These are phyloP conservation scores for Nomada hirtipes DNA, from an alignment of 2,888 invertebrate species.

Conservation along the genomic window DNA sequence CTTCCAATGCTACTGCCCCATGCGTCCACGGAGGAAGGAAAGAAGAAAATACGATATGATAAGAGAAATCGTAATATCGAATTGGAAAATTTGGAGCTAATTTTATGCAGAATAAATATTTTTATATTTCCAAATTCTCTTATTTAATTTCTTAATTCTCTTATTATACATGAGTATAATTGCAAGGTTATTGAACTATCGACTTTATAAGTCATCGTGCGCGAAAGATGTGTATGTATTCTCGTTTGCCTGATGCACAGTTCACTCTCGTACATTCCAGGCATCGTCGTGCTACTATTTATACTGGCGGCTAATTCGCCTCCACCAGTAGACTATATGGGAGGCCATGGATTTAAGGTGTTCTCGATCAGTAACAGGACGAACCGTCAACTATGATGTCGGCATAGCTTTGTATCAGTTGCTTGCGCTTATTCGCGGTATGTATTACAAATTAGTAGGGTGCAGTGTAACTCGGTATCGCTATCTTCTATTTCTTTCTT, in stretches of 20 bases:
- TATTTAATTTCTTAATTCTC: too few species aligned
- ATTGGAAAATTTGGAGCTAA: neutral
- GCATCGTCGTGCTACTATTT: slow-evolving; percentile 67
- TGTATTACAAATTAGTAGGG: slow-evolving; percentile 46
- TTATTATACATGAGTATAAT: neutral
- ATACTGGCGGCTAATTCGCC: slow-evolving; percentile 74
- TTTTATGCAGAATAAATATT: too few species aligned
- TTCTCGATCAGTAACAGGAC: slow-evolving; percentile 59
- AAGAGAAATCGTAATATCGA: neutral
- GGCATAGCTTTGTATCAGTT: slow-evolving; percentile 43
- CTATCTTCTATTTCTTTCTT: slow-evolving; percentile 7
- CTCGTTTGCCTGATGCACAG: slow-evolving; percentile 33
- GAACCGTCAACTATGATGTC: slow-evolving; percentile 30
- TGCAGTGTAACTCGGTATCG: slow-evolving; percentile 16
- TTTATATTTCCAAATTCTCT: too few species aligned
- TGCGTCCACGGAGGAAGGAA: neutral
- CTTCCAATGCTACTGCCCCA: slow-evolving; percentile 2
- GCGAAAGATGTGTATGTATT: slow-evolving; percentile 35
- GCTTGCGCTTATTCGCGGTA: slow-evolving; percentile 13
- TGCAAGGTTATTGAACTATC: neutral
- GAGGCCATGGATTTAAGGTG: slow-evolving; percentile 63
- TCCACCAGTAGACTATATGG: slow-evolving; percentile 49
- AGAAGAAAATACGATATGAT: neutral
- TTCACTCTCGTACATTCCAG: slow-evolving; percentile 41
- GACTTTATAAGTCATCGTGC: neutral